Evolutionary conservation across 2,888 invertebrate species (phyloP).

Genomic region (Merodon equestris): DNA sequence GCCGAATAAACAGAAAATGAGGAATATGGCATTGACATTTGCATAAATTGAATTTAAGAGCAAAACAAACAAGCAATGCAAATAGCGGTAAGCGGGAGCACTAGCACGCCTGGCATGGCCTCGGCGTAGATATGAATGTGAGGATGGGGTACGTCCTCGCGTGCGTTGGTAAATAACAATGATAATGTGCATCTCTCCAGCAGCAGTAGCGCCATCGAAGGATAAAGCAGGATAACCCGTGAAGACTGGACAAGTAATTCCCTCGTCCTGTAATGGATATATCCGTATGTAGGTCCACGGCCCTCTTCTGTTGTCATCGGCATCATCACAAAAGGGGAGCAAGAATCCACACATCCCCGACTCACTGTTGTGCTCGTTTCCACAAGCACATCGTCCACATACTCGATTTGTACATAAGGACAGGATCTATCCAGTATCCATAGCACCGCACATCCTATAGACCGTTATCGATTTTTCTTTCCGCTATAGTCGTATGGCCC

Average conservation of each 20-base stretch:
- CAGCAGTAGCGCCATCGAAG: too few relatives aligned
- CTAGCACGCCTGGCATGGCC: too few relatives aligned
- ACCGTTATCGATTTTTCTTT: constrained; percentile 60
- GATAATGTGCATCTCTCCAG: too few relatives aligned
- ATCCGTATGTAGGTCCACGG: too few relatives aligned
- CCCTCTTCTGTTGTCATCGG: constrained; percentile 54
- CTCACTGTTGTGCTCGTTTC: constrained; percentile 44
- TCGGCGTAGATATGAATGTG: background rate
- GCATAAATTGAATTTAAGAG: constrained; percentile 65
- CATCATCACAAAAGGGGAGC: constrained; percentile 44
- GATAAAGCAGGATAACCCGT: too few relatives aligned
- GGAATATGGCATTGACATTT: constrained; percentile 63
- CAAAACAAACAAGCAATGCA: constrained; percentile 62
- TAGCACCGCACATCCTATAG: constrained; percentile 3
- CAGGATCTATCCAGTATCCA: background rate
- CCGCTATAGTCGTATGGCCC: constrained; percentile 44
- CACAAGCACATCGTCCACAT: background rate
- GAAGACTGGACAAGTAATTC: too few relatives aligned
- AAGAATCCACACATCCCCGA: background rate
- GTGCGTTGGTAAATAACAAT: too few relatives aligned
- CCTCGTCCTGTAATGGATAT: too few relatives aligned
- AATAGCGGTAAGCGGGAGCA: constrained; percentile 38
- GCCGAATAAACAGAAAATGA: constrained; percentile 36
- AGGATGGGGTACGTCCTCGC: too few relatives aligned
- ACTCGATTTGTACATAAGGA: background rate